Conservation (phyloP, 2,888 invertebrate genomes). For the Lucinisca nassula region DNA sequence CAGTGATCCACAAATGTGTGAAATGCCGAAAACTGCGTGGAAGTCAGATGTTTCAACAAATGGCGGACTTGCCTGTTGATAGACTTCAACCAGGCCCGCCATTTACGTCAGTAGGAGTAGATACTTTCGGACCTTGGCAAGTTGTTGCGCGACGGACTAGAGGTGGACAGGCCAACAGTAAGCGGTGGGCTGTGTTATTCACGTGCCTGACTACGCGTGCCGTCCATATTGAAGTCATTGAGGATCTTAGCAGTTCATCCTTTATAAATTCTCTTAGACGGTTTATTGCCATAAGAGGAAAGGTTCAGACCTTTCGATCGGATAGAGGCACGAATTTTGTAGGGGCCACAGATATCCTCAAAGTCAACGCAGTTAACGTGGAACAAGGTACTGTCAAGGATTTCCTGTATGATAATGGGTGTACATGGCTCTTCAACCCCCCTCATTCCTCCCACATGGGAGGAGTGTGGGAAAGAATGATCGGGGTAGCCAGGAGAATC, state of each 20-base stretch:
- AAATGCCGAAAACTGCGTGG: background rate
- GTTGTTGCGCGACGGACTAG: background rate
- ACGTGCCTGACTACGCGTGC: background rate
- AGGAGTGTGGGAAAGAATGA: too few relatives aligned
- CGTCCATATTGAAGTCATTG: background rate
- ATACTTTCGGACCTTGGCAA: background rate
- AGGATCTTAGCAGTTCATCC: background rate
- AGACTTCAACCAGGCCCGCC: background rate
- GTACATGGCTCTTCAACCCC: slow-evolving; percentile 47
- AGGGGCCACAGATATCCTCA: slow-evolving; percentile 33
- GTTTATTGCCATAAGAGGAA: background rate
- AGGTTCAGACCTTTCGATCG: slow-evolving; percentile 19
- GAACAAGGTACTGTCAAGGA: slow-evolving; percentile 34
- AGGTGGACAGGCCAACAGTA: too few relatives aligned
- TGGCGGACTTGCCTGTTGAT: background rate
- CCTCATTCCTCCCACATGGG: too few relatives aligned
- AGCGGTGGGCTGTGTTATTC: background rate
- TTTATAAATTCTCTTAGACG: background rate
- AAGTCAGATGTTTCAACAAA: background rate
- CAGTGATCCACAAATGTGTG: background rate
- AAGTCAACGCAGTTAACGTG: background rate
- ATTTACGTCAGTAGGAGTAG: background rate
- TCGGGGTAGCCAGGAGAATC: slow-evolving; percentile 45
- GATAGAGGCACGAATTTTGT: slow-evolving; percentile 57
- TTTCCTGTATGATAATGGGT: background rate